Base-by-base conservation (phyloP, 2,888 invertebrate species). In the Ceramica pisi region DNA sequence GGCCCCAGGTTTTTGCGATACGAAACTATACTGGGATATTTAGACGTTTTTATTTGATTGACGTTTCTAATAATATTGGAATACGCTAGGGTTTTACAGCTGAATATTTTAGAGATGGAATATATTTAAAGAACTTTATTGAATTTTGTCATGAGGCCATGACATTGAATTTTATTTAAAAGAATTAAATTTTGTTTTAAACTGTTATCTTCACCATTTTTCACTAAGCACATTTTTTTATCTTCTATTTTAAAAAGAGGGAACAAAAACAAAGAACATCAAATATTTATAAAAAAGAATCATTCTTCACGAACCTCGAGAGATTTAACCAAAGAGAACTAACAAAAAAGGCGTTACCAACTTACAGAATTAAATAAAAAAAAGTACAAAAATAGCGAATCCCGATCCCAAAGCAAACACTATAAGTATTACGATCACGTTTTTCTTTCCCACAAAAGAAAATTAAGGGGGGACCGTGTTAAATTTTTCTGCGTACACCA, bases 391-490 rank as follows among this genome's bases (percentile, higher is more conserved):
- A 68, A 73, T 38, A 69, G 35, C 70, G 55, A 79, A 78, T 78
- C 76, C 65, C 55, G 51, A 77, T 70, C 65, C 63, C 57, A 66
- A 75, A 23, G 71, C 83, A 85, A 87, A 85, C 84, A 82, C 83
- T 77, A 86, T 87, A 83, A 85, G 86, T 89, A 93, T 92, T 92
- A 85, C 82, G 81, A 86, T 89, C 93, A 92, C 93, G 92, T 92
- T 88, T 87, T 83, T 78, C 83, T 82, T 85, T 77, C 88, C 91
- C 90, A 90, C 92, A 92, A 91, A 92, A 90, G 91, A 92, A 92
- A 93, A 93, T 94, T 92, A 92, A 92, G 89, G 90, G 82, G 86
- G 87, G 86, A 83, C 87, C 87, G 88, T 90, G 89, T 88, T 88
- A 92, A 90, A 91, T 90, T 91, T 90, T 92, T 91, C 90, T 84